Base-by-base conservation (phyloP, 2,113 vertebrate genomes). In the Lonchura striata region DNA sequence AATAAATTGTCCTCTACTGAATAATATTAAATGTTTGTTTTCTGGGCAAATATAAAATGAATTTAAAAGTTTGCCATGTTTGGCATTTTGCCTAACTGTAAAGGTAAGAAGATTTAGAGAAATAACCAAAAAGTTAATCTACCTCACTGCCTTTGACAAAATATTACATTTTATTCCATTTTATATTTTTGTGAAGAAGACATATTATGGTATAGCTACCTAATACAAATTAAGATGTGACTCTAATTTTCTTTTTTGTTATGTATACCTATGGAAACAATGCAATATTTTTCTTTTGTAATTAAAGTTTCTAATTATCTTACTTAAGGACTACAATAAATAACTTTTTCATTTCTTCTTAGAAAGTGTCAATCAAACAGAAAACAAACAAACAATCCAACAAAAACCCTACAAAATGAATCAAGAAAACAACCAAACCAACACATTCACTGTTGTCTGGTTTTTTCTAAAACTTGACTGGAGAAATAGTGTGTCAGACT, bases 1-100 rank as follows among this genome's bases (percentile, higher is more conserved):
- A 82, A 92, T 37, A 90, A 56, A 74, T 78, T 86, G 22, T 91
- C 52, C 35, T 91, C 47, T 87, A 28, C 31, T 84, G 52, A 82
- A 30, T 80, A 53, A 95, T 10, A 74, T 19, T 89, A 52, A 60
- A 71, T 61, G 64, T 59, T 61, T 91, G 35, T 92, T 78, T 56
- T 79, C 52, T 59, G 68, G 68, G 59, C 24, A 91, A 81, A 87
- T 81, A 79, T 19, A 61, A 57, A 47, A 75, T 52, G 74, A 13
- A 70, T 93, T 89, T 53, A 42, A 50, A 97, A 96, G 65, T 97
- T 95, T 96, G 82, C 47, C 30, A 22, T 64, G 15, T 78, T 90
- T 77, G 50, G 11, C 39, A 80, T 94, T 91, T 88, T 94, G 30
- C 47, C 42, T 60, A 21, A 57, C 19, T 74, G 10, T 59, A 35